These are phyloP conservation scores for Molanna angustata DNA, from an alignment of 2,888 invertebrate genomes.

Conservation along the genomic window DNA sequence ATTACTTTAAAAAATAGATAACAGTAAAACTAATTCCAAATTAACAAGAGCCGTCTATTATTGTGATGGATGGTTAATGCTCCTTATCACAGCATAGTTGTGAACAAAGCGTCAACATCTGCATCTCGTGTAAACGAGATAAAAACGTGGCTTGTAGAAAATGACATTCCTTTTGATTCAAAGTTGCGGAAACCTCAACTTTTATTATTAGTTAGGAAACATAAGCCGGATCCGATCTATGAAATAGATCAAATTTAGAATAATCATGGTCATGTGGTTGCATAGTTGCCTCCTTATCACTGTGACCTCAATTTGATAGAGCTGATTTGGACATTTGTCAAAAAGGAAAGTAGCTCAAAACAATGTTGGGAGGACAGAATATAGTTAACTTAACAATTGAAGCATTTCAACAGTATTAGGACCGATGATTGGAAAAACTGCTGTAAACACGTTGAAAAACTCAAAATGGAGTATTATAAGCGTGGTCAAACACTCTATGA, in stretches of 20 bases:
- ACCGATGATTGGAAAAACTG: too few relatives aligned
- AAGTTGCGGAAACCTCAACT: not conserved
- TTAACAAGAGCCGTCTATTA: too few relatives aligned
- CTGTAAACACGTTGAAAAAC: too few relatives aligned
- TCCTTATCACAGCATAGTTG: too few relatives aligned
- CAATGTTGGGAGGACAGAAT: not conserved
- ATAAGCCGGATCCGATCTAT: not conserved
- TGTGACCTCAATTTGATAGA: not conserved
- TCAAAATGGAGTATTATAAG: too few relatives aligned
- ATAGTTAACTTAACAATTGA: not conserved
- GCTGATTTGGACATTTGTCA: not conserved
- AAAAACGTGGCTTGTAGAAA: too few relatives aligned
- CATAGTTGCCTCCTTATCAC: not conserved
- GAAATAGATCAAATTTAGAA: slow-evolving; percentile 1
- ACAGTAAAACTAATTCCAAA: too few relatives aligned
- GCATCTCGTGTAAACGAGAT: too few relatives aligned
- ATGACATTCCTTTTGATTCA: too few relatives aligned
- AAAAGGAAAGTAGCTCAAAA: not conserved
- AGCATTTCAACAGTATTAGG: not conserved
- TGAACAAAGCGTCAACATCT: too few relatives aligned
- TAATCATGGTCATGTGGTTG: not conserved
- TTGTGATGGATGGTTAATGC: too few relatives aligned
- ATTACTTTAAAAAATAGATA: too few relatives aligned
- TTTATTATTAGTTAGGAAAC: not conserved
- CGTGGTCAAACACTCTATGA: not conserved